These are phyloP conservation scores for Volucella zonaria DNA, from an alignment of 2,888 invertebrate species.

Conservation along the genomic window DNA sequence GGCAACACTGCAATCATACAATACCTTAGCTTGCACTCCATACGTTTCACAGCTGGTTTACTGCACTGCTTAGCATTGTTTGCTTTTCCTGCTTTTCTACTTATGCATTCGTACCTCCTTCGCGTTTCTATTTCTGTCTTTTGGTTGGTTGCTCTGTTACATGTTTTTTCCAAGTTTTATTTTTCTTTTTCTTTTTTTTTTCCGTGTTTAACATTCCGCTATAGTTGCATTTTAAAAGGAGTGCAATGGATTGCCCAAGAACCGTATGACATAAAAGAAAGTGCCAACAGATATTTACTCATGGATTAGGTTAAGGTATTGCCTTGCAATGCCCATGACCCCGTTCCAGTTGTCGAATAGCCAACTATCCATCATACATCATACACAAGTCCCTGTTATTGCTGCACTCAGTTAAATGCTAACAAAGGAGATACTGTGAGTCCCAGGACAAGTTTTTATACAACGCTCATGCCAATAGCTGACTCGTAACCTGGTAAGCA, in stretches of 20 bases:
- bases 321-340: slow-evolving; percentile 37
- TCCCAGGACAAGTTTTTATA: too few species aligned
- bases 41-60: slow-evolving; percentile 41
- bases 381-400: not conserved
- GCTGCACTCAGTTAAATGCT: slow-evolving; percentile 9
- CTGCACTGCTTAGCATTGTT: slow-evolving; percentile 23
- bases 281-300: not conserved
- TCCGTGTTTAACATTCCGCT: not conserved
- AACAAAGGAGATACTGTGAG: slow-evolving; percentile 10
- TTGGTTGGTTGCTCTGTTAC: slow-evolving; percentile 23
- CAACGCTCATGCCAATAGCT: not conserved
- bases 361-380: not conserved
- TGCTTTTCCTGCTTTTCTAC: slow-evolving; percentile 22
- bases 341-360: slow-evolving; percentile 31
- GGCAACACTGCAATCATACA: slow-evolving; percentile 41
- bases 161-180: not conserved
- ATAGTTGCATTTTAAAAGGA: slow-evolving; percentile 17
- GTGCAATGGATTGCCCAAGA: not conserved
- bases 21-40: slow-evolving; percentile 20
- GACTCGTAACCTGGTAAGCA: slow-evolving; percentile 30
- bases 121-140: slow-evolving; percentile 61
- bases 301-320: slow-evolving; percentile 16
- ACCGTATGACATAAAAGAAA: not conserved
- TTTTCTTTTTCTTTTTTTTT: not conserved
- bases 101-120: slow-evolving; percentile 39